Percentiles rank a stretch among this genome's conserved stretches.
These are phyloP conservation scores for Diorhabda elongata DNA, from an alignment of 1,140 invertebrate genomes.

Conservation along the genomic window DNA sequence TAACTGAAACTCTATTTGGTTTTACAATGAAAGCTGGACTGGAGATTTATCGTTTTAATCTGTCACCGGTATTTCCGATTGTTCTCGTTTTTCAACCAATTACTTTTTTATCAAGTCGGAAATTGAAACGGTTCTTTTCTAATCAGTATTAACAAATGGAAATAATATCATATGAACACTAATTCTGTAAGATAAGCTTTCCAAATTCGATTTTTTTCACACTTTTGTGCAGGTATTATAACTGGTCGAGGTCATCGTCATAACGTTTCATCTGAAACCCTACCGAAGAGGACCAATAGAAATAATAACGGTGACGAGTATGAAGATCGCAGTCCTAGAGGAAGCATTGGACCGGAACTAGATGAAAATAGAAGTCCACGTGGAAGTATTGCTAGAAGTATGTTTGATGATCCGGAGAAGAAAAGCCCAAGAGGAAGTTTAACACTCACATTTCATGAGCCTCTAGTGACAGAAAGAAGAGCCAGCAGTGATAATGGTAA, in stretches of 20 bases:
- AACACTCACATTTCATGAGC: conserved; percentile 58
- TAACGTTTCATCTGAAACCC: not conserved
- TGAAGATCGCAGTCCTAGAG: conserved; percentile 53
- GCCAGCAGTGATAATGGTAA: conserved; percentile 55
- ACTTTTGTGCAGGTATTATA: not conserved
- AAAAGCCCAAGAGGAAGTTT: conserved; percentile 56
- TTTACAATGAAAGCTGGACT: too few relatives aligned
- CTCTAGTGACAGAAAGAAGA: conserved; percentile 53
- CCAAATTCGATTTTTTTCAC: not conserved
- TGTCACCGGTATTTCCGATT: too few relatives aligned
- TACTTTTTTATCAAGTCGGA: too few relatives aligned
- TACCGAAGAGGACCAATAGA: not conserved
- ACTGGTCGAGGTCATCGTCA: not conserved
- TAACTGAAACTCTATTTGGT: too few relatives aligned
- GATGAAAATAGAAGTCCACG: conserved; percentile 54
- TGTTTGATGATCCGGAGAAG: conserved; percentile 50
- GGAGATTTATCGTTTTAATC: too few relatives aligned
- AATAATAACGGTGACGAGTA: conserved; percentile 43
- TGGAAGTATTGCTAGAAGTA: conserved; percentile 55
- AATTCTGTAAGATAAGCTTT: too few relatives aligned
- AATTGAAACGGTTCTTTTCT: too few relatives aligned
- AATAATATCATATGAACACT: too few relatives aligned
- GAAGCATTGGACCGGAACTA: conserved; percentile 55
- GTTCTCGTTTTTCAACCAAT: too few relatives aligned
- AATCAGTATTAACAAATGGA: too few relatives aligned